Percentiles rank a stretch among this genome's conserved stretches.
These are phyloP conservation scores for Nannospalax galili DNA, from an alignment of 2,113 vertebrate genomes.

Conservation along the genomic window DNA sequence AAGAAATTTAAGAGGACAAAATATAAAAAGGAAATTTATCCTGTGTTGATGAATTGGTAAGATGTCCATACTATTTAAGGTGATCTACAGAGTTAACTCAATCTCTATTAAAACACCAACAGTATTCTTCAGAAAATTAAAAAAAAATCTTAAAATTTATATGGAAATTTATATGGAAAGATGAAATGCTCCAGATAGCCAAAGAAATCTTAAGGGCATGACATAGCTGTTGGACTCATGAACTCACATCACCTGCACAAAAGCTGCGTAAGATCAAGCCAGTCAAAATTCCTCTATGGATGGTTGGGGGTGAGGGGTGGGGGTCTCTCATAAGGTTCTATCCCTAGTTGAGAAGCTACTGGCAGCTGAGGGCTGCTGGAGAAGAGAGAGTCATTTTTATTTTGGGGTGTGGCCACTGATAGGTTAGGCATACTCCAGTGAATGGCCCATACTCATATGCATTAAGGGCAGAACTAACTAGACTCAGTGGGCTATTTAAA, in stretches of 20 bases:
- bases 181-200: background rate
- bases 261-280: background rate
- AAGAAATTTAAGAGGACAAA: background rate
- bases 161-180: background rate
- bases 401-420: too few species aligned
- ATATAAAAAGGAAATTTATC: background rate
- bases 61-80: background rate
- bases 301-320: too few species aligned
- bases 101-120: background rate
- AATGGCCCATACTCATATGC: too few species aligned
- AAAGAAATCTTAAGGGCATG: background rate
- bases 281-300: background rate
- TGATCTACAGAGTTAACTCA: background rate
- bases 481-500: too few species aligned
- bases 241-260: background rate
- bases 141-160: background rate
- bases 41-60: background rate
- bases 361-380: background rate
- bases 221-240: background rate
- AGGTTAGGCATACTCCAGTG: too few species aligned
- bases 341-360: background rate
- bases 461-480: too few species aligned
- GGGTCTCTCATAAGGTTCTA: background rate
- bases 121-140: background rate
- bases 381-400: background rate